A percentile compares a stretch with the other conserved stretches of the same genome.
phyloP scores from a whole-genome alignment of 2,888 invertebrate species.

The Tortrix viridana region DNA sequence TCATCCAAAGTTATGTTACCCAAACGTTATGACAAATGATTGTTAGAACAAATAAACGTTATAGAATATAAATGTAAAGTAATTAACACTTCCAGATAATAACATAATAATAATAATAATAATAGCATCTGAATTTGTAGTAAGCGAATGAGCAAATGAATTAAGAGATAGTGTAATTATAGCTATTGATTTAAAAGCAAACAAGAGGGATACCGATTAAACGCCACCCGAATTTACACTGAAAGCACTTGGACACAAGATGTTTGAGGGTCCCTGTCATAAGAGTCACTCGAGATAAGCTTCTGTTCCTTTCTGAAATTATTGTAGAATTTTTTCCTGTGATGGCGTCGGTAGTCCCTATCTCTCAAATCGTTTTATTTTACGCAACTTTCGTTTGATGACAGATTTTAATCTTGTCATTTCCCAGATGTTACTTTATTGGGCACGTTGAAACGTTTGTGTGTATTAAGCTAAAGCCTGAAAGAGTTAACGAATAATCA shows the following conservation, averaged over 20 bases:
- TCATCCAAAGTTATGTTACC: too few relatives aligned
- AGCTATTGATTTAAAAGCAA: too few relatives aligned
- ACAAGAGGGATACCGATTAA: too few relatives aligned
- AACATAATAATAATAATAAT: too few relatives aligned
- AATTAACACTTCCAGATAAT: too few relatives aligned
- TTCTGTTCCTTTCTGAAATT: constrained; percentile 48
- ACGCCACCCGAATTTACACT: constrained; percentile 35
- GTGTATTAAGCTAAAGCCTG: background rate
- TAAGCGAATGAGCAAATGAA: too few relatives aligned
- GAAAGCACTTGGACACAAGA: constrained; percentile 40
- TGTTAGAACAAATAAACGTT: too few relatives aligned
- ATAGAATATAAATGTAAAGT: too few relatives aligned
- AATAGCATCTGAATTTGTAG: too few relatives aligned
- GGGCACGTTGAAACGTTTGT: background rate
- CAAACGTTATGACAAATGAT: too few relatives aligned
- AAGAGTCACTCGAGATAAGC: constrained; percentile 52
- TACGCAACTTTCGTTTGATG: constrained; percentile 40
- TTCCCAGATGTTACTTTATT: constrained; percentile 27
- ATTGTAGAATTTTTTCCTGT: constrained; percentile 48
- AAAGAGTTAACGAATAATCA: background rate
- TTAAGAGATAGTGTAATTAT: too few relatives aligned
- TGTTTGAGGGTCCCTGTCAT: constrained; percentile 46
- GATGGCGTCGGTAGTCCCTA: constrained; percentile 33
- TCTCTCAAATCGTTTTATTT: constrained; percentile 41
- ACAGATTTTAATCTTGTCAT: constrained; percentile 46